Evolutionary conservation across 35 echinoderm and acorn worm genomes (phyloP).

Genomic region (Chiridota heheva): DNA sequence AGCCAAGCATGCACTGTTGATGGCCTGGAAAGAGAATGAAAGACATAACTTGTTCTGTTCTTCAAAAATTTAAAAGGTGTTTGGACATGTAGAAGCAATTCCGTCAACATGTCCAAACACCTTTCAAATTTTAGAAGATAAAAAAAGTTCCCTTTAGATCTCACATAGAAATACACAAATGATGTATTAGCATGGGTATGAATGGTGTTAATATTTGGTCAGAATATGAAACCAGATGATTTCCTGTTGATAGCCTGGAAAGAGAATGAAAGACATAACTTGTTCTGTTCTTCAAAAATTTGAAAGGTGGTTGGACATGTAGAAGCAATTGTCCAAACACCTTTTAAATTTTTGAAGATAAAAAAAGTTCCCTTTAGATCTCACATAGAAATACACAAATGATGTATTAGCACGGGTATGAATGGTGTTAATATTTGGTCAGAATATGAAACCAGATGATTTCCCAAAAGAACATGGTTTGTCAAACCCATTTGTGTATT

Average conservation of each 20-base stretch:
- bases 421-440: background rate
- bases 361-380: background rate
- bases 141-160: background rate
- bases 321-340: background rate
- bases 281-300: background rate
- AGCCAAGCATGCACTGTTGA: constrained; percentile 18
- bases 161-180: background rate
- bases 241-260: constrained; percentile 24
- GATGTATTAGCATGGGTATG: background rate
- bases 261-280: background rate
- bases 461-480: no score
- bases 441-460: no score
- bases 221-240: no score
- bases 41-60: background rate
- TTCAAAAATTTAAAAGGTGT: background rate
- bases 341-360: background rate
- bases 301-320: background rate
- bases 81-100: background rate
- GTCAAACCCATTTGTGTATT: no score
- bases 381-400: background rate
- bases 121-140: background rate
- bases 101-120: background rate
- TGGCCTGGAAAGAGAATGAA: constrained; percentile 8
- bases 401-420: background rate
- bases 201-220: background rate